Evolutionary conservation across 1,140 invertebrate species (phyloP), one percentile per base, ranked within the genome.

Genomic region (Triops longicaudatus): DNA sequence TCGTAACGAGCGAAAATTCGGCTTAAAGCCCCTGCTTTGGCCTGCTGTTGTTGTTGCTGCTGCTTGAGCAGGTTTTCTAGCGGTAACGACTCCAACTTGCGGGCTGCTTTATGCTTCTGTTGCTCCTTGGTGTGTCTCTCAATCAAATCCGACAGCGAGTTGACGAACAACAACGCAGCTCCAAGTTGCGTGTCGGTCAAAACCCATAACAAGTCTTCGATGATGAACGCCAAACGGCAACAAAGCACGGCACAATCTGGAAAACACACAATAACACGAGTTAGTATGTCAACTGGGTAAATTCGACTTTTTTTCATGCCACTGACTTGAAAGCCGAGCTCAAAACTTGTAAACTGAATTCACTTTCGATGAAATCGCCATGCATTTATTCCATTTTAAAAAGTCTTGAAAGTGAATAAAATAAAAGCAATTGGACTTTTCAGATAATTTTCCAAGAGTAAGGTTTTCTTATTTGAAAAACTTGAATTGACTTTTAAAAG

Each of bases 181-280:
- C 97, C 92, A 17, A 98, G 85, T 85, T 99, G 98, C 0, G 96
- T 95, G 84, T 98, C 95, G 2, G 97, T 99, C 72, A 98, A 84
- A 31, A 98, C 96, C 97, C 98, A 99, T n/a, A 98, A 86, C 41
- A 99, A 86, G 84, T 99, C 97, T 85, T 99, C 96, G 73, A 99
- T 88, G 80, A 98, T 92, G 26, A 99, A 87, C 75, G 96, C 92
- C 72, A 99, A 85, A 73, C 95, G 89, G 72, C 96, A 98, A 9
- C 95, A 93, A 80, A 99, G 87, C 42, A 99, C 90, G 80, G 93
- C 92, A 84, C 95, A 98, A 85, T 99, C 98, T 96, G 82, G 79
- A 84, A 86, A 37, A 17, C 72, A 22, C 11, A 42, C 76, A 42
- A n/a, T n/a, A n/a, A n/a, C n/a, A n/a, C n/a, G n/a, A n/a, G n/a